Conservation (phyloP, 2,888 invertebrate genomes). For the Clusia tigrina region DNA sequence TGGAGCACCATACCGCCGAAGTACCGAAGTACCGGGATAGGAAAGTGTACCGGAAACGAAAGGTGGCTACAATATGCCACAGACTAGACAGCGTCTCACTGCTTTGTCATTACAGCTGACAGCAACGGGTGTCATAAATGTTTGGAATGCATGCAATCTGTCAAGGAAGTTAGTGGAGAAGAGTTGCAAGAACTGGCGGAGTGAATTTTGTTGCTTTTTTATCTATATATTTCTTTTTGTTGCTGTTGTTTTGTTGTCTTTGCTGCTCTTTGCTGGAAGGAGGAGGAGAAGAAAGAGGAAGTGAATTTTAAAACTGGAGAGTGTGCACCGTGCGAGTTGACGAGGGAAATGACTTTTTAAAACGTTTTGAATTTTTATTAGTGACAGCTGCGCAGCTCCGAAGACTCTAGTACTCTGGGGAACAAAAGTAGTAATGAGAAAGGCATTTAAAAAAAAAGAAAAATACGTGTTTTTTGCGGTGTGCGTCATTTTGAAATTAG, state of each 20-base stretch:
- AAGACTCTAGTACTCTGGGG: conserved; percentile 34
- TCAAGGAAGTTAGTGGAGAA: conserved; percentile 42
- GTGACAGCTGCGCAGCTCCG: not conserved
- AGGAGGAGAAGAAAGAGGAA: not conserved
- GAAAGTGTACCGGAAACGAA: not conserved
- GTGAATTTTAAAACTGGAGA: too few relatives aligned
- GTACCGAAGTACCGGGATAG: not conserved
- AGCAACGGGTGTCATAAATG: conserved; percentile 46
- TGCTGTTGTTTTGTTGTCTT: too few relatives aligned
- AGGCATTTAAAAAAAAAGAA: too few relatives aligned
- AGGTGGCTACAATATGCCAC: not conserved
- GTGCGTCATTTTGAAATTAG: too few relatives aligned
- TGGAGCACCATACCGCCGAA: not conserved
- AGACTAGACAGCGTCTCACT: conserved; percentile 13
- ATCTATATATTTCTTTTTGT: too few relatives aligned
- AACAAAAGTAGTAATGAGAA: too few relatives aligned
- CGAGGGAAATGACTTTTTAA: conserved; percentile 38
- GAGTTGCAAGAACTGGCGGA: not conserved
- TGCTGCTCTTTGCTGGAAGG: not conserved
- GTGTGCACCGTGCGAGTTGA: conserved; percentile 22
- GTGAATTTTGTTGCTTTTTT: too few relatives aligned
- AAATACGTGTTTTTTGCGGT: too few relatives aligned
- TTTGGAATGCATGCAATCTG: conserved; percentile 49
- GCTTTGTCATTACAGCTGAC: conserved; percentile 40
- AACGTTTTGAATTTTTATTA: conserved; percentile 34